Base-by-base conservation (phyloP, 2,888 invertebrate species). In the Byasa hedistus region DNA sequence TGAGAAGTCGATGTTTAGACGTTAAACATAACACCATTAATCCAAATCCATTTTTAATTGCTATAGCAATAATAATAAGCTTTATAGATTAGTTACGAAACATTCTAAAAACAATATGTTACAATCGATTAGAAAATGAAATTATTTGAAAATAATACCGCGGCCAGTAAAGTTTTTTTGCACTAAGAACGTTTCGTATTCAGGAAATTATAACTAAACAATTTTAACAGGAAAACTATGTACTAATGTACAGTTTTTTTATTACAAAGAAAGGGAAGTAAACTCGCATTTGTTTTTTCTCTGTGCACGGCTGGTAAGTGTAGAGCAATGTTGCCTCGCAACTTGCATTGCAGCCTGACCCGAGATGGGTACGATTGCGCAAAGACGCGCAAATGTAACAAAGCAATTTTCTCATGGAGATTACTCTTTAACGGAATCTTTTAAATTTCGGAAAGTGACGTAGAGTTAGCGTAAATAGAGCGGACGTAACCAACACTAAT, bases 381-480 rank as follows among this genome's bases (percentile, higher is more conserved):
- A 72, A 70, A 59, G 65, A 70, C 57, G 65, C 69, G 68, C 65
- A 58, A 66, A 66, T 66, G 54, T 58, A 61, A 62, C 54, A 62
- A 62, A 66, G 54, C 27, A 55, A 62, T 61, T 59, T 66, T 66
- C 66, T 62, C 62, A 66, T 62, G 58, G 61, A 58, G 55, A 56
- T 60, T 63, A 48, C 24, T 19, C 4, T 48, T 48, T n/a, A 48
- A 48, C 19, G n/a, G 52, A 54, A 54, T 22, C 12, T 54, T 54
- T 63, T 57, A 22, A 62, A n/a, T 22, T 63, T 63, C 56, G 44
- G 62, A 56, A 62, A 62, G 56, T 55, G n/a, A 22, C 22, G 52
- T 22, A 22, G 52, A 22, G 22, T 19, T 44, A 19, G 44, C 5
- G 44, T 44, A 3, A 17, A 44, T 44, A 44, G 19, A 48, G 48